Evolutionary conservation across 2,113 vertebrate genomes (phyloP), one percentile per base, ranked within the genome.

Genomic region (Donacobius atricapilla): DNA sequence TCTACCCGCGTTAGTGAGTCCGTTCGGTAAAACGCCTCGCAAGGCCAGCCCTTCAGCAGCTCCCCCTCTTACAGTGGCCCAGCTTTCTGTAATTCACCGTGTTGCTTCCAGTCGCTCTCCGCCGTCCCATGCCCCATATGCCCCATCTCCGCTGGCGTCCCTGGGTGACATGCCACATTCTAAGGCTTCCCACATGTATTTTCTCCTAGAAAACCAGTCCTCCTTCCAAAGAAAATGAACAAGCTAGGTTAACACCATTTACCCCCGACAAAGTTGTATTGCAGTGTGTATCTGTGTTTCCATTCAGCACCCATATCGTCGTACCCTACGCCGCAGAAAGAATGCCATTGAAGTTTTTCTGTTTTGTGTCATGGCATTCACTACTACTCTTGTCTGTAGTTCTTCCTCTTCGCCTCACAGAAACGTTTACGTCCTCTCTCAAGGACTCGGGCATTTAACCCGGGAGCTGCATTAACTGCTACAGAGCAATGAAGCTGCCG

Each of bases 81-180:
- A 3, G 40, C 45, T 44, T 28, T n/a, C 50, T 20, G 0, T 10
- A 15, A 42, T 4, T 13, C 14, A 0, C 20, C 7, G 2, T 17
- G 15, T 53, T 45, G 21, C 10, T 72, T 24, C 8, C 8, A 3
- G 44, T 60, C 24, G 0, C 30, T 39, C 39, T 47, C 30, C 8
- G 4, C 35, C 1, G 1, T 13, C 7, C 18, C 3, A 0, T 12
- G 28, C 16, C 18, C 35, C 30, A 0, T 8, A 2, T 9, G 7
- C 18, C 10, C 6, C 18, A 6, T 20, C 24, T 64, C 25, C 1
- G 0, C 37, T 40, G 66, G 16, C 24, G 53, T 31, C 35, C 11
- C 35, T 2, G 1, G 17, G 13, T 28, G 37, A 53, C 22, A 7
- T 25, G 35, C 16, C 54, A 22, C 13, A 1, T 31, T 53, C 19